phyloP scores from a whole-genome alignment of 1,140 invertebrate genomes.

The Atta cephalotes region DNA sequence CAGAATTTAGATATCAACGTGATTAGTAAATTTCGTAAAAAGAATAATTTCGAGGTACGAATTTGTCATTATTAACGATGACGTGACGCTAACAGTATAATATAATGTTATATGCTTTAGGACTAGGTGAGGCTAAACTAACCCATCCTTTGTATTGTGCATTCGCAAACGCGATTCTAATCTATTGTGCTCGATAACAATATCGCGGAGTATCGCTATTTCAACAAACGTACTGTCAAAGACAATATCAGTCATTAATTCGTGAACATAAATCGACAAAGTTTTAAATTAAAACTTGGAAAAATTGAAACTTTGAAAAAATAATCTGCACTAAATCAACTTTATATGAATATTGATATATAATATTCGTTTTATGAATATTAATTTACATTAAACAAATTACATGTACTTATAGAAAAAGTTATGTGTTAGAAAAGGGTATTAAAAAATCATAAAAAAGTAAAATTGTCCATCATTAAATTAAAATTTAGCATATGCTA shows the following conservation, averaged over 20 bases:
- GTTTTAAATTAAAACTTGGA: neutral
- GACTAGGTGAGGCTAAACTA: conserved; percentile 60
- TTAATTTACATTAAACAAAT: neutral
- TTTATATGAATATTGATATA: neutral
- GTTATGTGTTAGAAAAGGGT: neutral
- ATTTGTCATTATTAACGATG: conserved; percentile 29
- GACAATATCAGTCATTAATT: neutral
- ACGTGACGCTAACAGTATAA: conserved; percentile 9
- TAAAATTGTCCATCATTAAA: neutral
- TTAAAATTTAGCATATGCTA: neutral
- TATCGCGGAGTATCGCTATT: conserved; percentile 50
- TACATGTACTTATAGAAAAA: neutral
- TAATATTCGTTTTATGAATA: neutral
- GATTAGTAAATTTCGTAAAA: neutral
- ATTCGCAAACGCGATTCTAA: conserved; percentile 59
- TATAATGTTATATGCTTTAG: conserved; percentile 18
- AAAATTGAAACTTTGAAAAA: neutral
- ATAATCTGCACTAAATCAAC: neutral
- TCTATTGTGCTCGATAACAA: conserved; percentile 67
- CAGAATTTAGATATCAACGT: neutral
- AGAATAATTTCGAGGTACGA: neutral
- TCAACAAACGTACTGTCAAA: neutral
- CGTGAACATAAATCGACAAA: neutral
- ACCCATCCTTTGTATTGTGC: conserved; percentile 71
- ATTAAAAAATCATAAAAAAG: neutral